Evolutionary conservation across 2,797 vertebrate species (phyloP).

Genomic region (Artibeus lituratus): DNA sequence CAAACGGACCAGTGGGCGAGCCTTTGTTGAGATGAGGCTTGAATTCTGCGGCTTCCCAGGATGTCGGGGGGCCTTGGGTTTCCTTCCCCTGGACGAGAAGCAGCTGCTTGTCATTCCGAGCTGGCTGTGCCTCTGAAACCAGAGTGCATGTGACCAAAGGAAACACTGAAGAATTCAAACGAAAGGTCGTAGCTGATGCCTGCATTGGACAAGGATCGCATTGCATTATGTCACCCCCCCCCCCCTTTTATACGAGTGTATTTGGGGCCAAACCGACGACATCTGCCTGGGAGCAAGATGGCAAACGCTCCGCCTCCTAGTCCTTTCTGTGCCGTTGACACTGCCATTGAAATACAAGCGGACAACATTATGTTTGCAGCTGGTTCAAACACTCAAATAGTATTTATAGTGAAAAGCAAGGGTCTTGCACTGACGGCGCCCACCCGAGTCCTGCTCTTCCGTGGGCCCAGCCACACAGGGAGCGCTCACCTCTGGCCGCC

Average conservation of each 20-base stretch:
- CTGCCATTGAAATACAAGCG: not conserved
- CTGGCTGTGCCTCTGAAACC: not conserved
- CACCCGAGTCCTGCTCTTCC: no score
- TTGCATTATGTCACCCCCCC: not conserved
- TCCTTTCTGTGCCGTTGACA: not conserved
- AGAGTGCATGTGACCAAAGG: not conserved
- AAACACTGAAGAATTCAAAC: not conserved
- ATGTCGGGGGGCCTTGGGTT: not conserved
- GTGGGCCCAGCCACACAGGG: rapidly evolving
- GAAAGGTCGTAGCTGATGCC: not conserved
- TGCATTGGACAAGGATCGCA: not conserved
- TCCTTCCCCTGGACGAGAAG: not conserved
- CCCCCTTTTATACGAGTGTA: not conserved
- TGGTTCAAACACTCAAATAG: not conserved
- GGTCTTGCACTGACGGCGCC: not conserved
- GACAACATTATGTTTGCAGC: not conserved
- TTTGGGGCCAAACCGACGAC: not conserved
- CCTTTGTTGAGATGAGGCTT: not conserved
- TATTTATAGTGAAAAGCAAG: not conserved
- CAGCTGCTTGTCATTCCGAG: not conserved
- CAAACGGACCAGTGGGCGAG: rapidly evolving
- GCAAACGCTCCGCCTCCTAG: not conserved
- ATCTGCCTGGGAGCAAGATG: not conserved
- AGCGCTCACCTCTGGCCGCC: rapidly evolving
- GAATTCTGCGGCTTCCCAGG: rapidly evolving